A percentile compares a stretch with the other conserved stretches of the same genome.
These are phyloP conservation scores for Agonopterix subpropinquella DNA, from an alignment of 2,888 invertebrate species.

Conservation along the genomic window DNA sequence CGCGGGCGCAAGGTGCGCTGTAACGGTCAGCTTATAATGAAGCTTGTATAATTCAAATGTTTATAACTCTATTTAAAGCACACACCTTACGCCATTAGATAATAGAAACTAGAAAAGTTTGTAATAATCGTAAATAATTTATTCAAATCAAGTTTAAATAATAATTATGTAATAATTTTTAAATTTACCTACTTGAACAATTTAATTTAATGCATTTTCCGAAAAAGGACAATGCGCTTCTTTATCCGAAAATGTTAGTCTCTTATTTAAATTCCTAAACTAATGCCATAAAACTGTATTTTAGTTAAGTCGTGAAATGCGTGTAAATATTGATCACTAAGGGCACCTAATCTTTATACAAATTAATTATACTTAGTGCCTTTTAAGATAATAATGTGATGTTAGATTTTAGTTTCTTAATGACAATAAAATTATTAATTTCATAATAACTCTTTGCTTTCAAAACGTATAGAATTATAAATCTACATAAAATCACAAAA, in stretches of 20 bases:
- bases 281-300: too few species aligned
- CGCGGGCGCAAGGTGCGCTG: conserved; percentile 63
- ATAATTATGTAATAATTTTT: too few species aligned
- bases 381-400: conserved; percentile 56
- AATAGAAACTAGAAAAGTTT: background rate
- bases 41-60: conserved; percentile 24
- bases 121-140: background rate
- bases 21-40: conserved; percentile 53
- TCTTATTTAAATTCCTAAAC: too few species aligned
- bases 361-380: conserved; percentile 44
- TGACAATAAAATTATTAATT: conserved; percentile 26
- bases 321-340: conserved; percentile 9
- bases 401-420: conserved; percentile 37
- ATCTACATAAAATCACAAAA: too few species aligned
- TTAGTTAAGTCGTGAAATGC: background rate
- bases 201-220: too few species aligned
- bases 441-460: background rate
- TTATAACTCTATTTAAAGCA: conserved; percentile 14
- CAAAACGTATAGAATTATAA: too few species aligned
- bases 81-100: background rate
- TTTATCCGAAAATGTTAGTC: too few species aligned
- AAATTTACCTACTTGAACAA: too few species aligned
- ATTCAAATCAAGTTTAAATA: too few species aligned
- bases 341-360: conserved; percentile 50
- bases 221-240: too few species aligned